Base-by-base conservation (phyloP, 2,113 vertebrate genomes). In the Holacanthus passer region DNA sequence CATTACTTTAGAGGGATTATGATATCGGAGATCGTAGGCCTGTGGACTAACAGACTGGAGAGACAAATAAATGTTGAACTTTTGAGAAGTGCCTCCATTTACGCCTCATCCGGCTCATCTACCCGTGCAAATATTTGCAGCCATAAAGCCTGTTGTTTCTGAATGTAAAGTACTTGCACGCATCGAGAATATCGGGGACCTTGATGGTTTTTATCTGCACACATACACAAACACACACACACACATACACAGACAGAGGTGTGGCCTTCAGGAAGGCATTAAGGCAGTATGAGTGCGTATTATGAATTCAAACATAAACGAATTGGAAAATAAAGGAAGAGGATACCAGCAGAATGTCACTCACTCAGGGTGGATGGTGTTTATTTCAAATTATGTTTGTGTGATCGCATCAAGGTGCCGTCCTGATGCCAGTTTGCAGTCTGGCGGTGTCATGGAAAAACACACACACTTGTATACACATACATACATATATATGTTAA, bases 1-100 rank as follows among this genome's bases (percentile, higher is more conserved):
- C 58, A 83, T 89, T 90, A 86, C 80, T 90, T 82, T 72, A 50
- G 64, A 90, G 59, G 71, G 79, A 87, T 90, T 91, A 85, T 80
- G 86, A 86, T 88, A 86, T 73, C 53, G 37, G 72, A 73, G 79
- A 81, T 83, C 16, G 24, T 27, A 63, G 70, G 78, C 58, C 66
- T 48, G 27, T 58, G 67, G 64, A 83, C 66, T 66, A 55, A 87
- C 35, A 88, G 56, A 70, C 62, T 8, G 22, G n/a, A 39, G 39
- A 83, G 56, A 83, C 86, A 83, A 83, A 88, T 83, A 88, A 76
- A 88, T 68, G 75, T 45, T 74, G 78, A 83, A 90, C 80, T 88
- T 86, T 66, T n/a, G 11, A 74, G 67, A 81, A 87, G 75, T 62
- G 78, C 56, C 80, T 80, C 65, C 68, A 79, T 87, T 86, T 87